A percentile compares a stretch with the other conserved stretches of the same genome.
Conservation (phyloP, 2,888 invertebrate species). For the Calephelis perditalis region DNA sequence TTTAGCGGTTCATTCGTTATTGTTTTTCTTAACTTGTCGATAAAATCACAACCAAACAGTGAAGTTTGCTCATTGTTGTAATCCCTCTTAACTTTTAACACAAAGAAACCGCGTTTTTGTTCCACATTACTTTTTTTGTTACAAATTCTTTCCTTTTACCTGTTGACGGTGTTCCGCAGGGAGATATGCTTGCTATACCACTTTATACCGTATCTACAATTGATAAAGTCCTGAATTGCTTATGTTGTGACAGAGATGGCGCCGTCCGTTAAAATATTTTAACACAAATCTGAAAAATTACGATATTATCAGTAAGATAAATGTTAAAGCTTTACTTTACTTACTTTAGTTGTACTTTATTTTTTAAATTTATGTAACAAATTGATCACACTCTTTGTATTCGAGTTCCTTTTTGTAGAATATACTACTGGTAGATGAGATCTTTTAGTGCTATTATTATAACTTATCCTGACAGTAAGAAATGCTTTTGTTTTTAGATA, state of each 20-base stretch:
- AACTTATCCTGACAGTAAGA: neutral
- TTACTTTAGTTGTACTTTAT: neutral
- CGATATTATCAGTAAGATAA: slow-evolving; percentile 10
- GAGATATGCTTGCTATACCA: slow-evolving; percentile 17
- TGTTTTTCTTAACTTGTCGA: slow-evolving; percentile 34
- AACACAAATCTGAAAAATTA: slow-evolving; percentile 11
- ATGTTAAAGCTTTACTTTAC: slow-evolving; percentile 1
- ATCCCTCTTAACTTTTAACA: slow-evolving; percentile 51
- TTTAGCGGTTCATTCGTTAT: slow-evolving; percentile 45
- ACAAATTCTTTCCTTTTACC: slow-evolving; percentile 58
- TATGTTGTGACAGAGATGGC: slow-evolving; percentile 21
- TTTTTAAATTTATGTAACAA: slow-evolving; percentile 1
- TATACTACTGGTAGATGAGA: neutral
- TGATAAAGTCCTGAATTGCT: slow-evolving; percentile 41
- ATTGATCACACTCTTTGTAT: slow-evolving; percentile 2
- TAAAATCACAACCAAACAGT: slow-evolving; percentile 60
- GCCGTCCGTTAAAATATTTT: slow-evolving; percentile 9
- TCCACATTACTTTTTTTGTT: slow-evolving; percentile 40
- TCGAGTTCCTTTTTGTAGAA: neutral
- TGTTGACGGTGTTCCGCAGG: slow-evolving; percentile 42
- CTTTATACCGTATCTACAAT: slow-evolving; percentile 18
- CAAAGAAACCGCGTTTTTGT: slow-evolving; percentile 66
- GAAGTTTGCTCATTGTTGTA: slow-evolving; percentile 59
- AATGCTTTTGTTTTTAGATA: too few species aligned
- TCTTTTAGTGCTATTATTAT: neutral